These are phyloP conservation scores for Crocuta crocuta DNA, from an alignment of 2,113 vertebrate genomes.

Conservation along the genomic window DNA sequence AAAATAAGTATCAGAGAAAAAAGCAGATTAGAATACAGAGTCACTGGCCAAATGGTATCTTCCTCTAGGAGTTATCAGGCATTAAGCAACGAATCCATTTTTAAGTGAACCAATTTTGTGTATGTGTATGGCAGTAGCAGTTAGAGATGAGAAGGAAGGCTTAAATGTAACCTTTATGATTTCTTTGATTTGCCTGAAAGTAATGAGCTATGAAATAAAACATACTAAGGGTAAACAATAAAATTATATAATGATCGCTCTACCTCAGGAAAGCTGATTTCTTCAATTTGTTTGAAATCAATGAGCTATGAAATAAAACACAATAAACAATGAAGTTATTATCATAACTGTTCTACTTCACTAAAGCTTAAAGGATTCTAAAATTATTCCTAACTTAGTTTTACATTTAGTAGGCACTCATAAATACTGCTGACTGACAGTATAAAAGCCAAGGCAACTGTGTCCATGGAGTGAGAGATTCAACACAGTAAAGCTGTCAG, in stretches of 20 bases:
- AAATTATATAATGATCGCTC: constrained; percentile 25
- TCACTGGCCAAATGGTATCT: constrained; percentile 10
- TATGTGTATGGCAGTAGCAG: background rate
- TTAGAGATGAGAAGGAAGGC: constrained; percentile 21
- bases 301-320: constrained; percentile 46
- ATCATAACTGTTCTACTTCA: background rate
- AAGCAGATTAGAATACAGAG: constrained; percentile 5
- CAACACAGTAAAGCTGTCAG: constrained; percentile 28
- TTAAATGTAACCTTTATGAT: constrained; percentile 46
- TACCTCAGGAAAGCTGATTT: constrained; percentile 49
- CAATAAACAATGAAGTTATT: constrained; percentile 46
- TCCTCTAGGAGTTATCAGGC: background rate
- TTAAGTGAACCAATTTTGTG: constrained; percentile 45
- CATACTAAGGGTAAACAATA: constrained; percentile 32
- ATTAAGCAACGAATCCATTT: constrained; percentile 62
- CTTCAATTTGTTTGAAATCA: constrained; percentile 22
- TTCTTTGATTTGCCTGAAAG: constrained; percentile 37
- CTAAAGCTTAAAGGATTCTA: constrained; percentile 54
- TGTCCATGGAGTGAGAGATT: constrained; percentile 23
- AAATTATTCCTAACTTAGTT: constrained; percentile 38
- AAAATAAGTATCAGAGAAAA: constrained; percentile 40
- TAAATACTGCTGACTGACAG: constrained; percentile 18
- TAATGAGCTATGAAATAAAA: constrained; percentile 54
- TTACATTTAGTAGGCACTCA: constrained; percentile 30
- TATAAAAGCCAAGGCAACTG: constrained; percentile 54